Evolutionary conservation across 1,140 invertebrate genomes (phyloP).

Genomic region (Theocolax elegans): DNA sequence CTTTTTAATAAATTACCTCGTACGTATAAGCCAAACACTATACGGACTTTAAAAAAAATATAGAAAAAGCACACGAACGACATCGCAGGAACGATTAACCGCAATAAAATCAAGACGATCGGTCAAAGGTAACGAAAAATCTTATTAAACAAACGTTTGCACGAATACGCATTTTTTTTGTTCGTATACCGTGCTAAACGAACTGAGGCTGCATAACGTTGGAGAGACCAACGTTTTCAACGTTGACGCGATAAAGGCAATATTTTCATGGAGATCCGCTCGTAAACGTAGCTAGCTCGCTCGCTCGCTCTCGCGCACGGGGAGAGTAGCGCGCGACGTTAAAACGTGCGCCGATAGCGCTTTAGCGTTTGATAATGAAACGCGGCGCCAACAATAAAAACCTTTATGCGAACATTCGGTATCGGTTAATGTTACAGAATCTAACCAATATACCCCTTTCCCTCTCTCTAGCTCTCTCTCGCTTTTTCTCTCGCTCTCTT

Average conservation of each 20-base stretch:
- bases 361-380: conserved; percentile 40
- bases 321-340: conserved; percentile 5
- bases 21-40: too few species aligned
- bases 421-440: conserved; percentile 54
- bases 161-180: too few species aligned
- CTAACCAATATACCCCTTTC: conserved; percentile 47
- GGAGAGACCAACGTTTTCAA: conserved; percentile 5
- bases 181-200: too few species aligned
- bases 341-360: conserved; percentile 28
- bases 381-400: conserved; percentile 47
- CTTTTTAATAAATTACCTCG: too few species aligned
- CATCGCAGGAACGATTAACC: too few species aligned
- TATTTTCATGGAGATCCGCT: conserved; percentile 36
- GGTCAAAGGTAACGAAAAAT: too few species aligned
- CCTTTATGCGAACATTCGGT: conserved; percentile 48
- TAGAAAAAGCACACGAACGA: too few species aligned
- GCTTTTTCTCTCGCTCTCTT: neutral
- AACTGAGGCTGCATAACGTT: too few species aligned
- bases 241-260: conserved; percentile 36
- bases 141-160: conserved; percentile 5
- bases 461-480: conserved; percentile 29
- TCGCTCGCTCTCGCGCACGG: neutral
- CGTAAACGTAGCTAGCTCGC: conserved; percentile 19
- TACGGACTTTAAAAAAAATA: too few species aligned
- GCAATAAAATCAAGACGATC: too few species aligned